Evolutionary conservation across 2,113 vertebrate genomes (phyloP), one percentile per base, ranked within the genome.

Genomic region (Cynopterus brachyotis): DNA sequence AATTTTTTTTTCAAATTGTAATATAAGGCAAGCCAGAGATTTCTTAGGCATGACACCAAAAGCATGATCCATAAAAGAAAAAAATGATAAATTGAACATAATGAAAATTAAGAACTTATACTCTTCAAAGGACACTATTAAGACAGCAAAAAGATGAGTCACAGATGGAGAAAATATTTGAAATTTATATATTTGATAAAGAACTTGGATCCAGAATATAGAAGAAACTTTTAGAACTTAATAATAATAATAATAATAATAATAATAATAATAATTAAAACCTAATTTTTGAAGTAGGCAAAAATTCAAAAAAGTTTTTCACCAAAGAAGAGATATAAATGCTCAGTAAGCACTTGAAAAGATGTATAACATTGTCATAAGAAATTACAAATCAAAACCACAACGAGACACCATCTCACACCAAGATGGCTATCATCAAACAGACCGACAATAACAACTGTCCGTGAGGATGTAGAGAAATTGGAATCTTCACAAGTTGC

Each of bases 31-130:
- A 81, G 88, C 84, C 80, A 91, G 76, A 72, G 55, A 73, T 70
- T 93, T 88, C 93, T 93, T 50, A 57, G 82, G 69, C n/a, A 4
- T 73, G 47, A 92, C 32, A 59, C 50, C n/a, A 16, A 80, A 92
- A 76, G 85, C 28, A 15, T 30, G 32, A 78, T 17, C 53, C 40
- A 80, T 75, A 53, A 76, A 90, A 83, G 81, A 28, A 80, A 80
- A 86, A 88, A 73, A 28, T 57, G 91, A 93, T 53, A 72, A 91
- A 73, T 73, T 66, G 28, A 81, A 67, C 76, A 53, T 55, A 64
- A 94, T 87, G 19, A 80, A 66, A 84, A 81, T 88, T 59, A 80
- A 84, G 75, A 60, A 40, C n/a, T 67, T 73, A 40, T 80, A 30
- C 35, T 69, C 37, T 30, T 80, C 12, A 79, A 69, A 57, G 70